These are phyloP conservation scores for Actenoides hombroni DNA, from an alignment of 2,113 vertebrate species.

Conservation along the genomic window DNA sequence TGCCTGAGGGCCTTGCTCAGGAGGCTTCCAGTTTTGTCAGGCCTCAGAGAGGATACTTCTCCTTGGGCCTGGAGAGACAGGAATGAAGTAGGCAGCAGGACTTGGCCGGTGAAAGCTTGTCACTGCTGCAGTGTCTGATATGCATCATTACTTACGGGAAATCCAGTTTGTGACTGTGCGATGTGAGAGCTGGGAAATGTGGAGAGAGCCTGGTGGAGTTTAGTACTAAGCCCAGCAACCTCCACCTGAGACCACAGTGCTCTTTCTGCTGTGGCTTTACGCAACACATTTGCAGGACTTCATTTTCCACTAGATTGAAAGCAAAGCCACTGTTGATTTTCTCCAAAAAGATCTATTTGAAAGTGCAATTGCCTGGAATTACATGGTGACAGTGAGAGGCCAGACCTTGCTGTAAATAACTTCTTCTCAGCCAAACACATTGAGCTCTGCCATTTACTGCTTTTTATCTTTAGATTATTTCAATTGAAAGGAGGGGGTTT, in stretches of 20 bases:
- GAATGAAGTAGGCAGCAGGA: neutral
- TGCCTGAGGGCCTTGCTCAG: neutral
- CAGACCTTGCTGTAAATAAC: constrained; percentile 77
- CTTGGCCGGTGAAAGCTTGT: neutral
- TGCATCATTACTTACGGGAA: neutral
- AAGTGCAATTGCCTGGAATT: constrained; percentile 81
- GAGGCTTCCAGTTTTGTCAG: neutral
- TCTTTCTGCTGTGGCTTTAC: constrained; percentile 45
- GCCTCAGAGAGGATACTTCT: neutral
- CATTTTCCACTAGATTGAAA: constrained; percentile 80
- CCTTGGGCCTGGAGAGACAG: neutral
- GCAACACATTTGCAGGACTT: constrained; percentile 69
- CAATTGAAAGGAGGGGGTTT: neutral
- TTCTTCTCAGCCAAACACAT: constrained; percentile 51
- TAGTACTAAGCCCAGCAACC: neutral
- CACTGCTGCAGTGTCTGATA: neutral
- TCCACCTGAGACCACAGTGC: neutral
- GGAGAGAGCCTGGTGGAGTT: neutral
- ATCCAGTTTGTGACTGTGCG: neutral
- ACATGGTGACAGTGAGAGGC: constrained; percentile 71
- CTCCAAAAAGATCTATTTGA: constrained; percentile 76
- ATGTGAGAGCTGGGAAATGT: neutral
- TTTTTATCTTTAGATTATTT: constrained; percentile 11
- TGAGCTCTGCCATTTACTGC: neutral
- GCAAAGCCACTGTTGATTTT: constrained; percentile 74